Conservation (phyloP, 1,140 invertebrate species). For the Planococcus citri region DNA sequence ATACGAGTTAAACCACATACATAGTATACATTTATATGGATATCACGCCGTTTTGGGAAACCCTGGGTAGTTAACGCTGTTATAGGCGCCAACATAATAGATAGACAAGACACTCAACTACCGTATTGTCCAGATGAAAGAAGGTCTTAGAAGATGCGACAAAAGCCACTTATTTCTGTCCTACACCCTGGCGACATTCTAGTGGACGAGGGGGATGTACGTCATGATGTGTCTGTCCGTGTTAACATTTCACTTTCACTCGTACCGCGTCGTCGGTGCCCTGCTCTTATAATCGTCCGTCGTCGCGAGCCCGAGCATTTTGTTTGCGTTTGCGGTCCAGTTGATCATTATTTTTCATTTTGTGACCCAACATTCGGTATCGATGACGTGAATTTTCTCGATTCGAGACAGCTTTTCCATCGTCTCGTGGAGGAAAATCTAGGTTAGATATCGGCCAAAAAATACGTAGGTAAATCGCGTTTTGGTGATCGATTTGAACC, state of each 20-base stretch:
- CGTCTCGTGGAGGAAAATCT: no score
- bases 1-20: no score
- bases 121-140: slow-evolving; percentile 19
- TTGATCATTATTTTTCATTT: no score
- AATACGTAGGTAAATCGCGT: no score
- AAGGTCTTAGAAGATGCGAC: slow-evolving; percentile 15
- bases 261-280: neutral
- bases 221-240: slow-evolving; percentile 10
- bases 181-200: slow-evolving; percentile 12
- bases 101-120: slow-evolving; percentile 18
- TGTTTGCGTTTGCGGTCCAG: no score
- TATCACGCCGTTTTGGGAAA: neutral
- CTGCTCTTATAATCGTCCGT: no score
- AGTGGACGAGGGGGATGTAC: neutral
- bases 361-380: no score
- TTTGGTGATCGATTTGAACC: no score
- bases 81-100: slow-evolving; percentile 18
- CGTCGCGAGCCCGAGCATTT: no score
- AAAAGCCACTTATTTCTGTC: slow-evolving; percentile 18
- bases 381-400: no score
- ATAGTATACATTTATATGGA: neutral
- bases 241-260: slow-evolving; percentile 12
- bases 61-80: slow-evolving; percentile 10
- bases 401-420: neutral
- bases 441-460: no score